Conservation (phyloP, 2,888 invertebrate genomes). For the Taenaris catops region DNA sequence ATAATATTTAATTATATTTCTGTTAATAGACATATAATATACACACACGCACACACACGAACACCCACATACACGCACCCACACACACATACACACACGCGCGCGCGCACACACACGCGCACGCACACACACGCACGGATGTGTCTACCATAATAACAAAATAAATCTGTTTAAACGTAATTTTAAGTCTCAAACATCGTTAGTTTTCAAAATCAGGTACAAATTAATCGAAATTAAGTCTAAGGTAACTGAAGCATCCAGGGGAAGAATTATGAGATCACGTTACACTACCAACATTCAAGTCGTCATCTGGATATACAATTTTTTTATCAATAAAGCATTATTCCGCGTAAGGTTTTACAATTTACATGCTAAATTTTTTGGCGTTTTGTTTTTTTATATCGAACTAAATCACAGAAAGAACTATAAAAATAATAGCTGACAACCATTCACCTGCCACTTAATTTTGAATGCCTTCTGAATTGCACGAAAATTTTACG, state of each 20-base stretch:
- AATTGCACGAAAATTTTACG: no score
- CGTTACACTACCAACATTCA: constrained; percentile 38
- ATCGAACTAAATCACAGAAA: constrained; percentile 72
- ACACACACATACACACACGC: no score
- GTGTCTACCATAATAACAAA: constrained; percentile 50
- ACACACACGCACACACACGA: no score
- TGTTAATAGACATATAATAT: no score
- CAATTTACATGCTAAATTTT: constrained; percentile 59
- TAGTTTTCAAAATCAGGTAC: constrained; percentile 70
- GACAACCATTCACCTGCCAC: constrained; percentile 32
- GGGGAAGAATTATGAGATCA: constrained; percentile 72
- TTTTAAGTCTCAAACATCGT: constrained; percentile 62
- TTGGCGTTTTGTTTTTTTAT: constrained; percentile 56
- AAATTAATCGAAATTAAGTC: constrained; percentile 71
- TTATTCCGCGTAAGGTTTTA: constrained; percentile 32
- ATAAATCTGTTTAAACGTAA: constrained; percentile 65
- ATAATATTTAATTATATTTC: no score
- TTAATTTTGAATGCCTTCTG: constrained; percentile 16
- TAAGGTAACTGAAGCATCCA: constrained; percentile 72
- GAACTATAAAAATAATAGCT: constrained; percentile 39
- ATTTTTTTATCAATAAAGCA: constrained; percentile 35
- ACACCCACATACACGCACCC: no score
- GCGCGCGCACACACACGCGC: no score
- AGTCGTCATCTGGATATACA: constrained; percentile 13
- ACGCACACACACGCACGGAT: no score